phyloP scores from a whole-genome alignment of 1,140 invertebrate species.

The Ooceraea biroi region DNA sequence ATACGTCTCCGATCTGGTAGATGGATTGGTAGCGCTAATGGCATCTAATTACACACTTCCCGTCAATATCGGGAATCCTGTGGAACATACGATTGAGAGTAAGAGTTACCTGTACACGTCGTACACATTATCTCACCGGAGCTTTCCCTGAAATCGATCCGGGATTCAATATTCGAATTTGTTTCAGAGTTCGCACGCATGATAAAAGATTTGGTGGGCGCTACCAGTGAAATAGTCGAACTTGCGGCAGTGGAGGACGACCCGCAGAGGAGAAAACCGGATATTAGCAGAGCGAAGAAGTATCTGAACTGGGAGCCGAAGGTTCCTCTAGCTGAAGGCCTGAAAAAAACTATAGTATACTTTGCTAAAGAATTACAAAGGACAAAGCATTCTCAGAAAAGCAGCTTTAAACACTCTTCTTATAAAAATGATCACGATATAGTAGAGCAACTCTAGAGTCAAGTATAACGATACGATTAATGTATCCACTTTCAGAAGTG shows the following conservation, averaged over 20 bases:
- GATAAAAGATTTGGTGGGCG: constrained; percentile 95
- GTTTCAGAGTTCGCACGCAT: constrained; percentile 96
- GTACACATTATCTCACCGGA: neutral
- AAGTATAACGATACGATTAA: constrained; percentile 54
- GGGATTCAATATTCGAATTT: constrained; percentile 49
- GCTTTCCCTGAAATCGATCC: neutral
- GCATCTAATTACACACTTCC: constrained; percentile 97
- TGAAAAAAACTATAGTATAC: constrained; percentile 96
- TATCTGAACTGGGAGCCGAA: constrained; percentile 98
- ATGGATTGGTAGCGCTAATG: constrained; percentile 97
- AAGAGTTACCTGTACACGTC: constrained; percentile 36
- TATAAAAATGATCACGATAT: constrained; percentile 85
- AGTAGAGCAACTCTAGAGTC: constrained; percentile 82
- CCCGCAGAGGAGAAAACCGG: constrained; percentile 96
- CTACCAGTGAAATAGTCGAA: constrained; percentile 93
- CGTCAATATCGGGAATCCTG: constrained; percentile 99
- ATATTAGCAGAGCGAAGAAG: constrained; percentile 95
- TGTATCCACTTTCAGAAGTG: constrained; percentile 67
- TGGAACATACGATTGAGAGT: constrained; percentile 98
- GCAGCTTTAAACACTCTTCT: constrained; percentile 76
- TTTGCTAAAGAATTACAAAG: constrained; percentile 95
- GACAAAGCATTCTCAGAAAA: constrained; percentile 84
- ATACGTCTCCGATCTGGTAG: constrained; percentile 98
- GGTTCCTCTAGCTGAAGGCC: constrained; percentile 93
- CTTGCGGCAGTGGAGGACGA: constrained; percentile 96